These are phyloP conservation scores for Probosciger aterrimus DNA, from an alignment of 2,113 vertebrate species.

Conservation along the genomic window DNA sequence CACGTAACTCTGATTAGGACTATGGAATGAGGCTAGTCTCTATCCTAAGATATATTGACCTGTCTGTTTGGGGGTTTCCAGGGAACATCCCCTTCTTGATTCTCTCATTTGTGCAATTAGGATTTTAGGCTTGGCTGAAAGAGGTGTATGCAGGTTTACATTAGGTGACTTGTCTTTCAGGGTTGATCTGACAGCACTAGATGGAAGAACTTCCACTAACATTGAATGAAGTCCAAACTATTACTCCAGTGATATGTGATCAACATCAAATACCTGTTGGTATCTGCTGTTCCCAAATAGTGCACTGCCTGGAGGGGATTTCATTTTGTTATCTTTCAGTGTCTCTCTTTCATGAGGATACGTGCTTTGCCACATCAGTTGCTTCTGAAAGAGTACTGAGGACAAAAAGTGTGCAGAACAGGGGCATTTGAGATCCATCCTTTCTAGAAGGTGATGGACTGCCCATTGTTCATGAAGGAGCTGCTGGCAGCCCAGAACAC, in stretches of 20 bases:
- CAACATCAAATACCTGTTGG: neutral
- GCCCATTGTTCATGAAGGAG: neutral
- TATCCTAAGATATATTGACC: neutral
- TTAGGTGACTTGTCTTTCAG: neutral
- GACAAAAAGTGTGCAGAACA: neutral
- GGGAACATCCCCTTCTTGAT: neutral
- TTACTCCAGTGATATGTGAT: neutral
- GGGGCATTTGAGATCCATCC: neutral
- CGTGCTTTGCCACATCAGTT: neutral
- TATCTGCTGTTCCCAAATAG: neutral
- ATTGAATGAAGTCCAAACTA: neutral
- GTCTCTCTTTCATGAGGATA: neutral
- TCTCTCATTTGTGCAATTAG: neutral
- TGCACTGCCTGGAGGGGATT: neutral
- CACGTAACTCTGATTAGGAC: neutral
- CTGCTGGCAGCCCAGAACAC: neutral
- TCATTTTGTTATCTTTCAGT: neutral
- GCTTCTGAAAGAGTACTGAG: neutral
- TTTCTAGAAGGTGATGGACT: neutral
- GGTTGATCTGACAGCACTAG: accelerated
- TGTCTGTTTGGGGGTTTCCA: neutral
- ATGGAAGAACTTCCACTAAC: neutral
- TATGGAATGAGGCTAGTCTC: accelerated
- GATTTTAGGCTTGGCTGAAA: neutral
- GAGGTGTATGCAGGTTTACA: neutral